phyloP scores from a whole-genome alignment of 1,140 invertebrate species.

The Scaptodrosophila lebanonensis region DNA sequence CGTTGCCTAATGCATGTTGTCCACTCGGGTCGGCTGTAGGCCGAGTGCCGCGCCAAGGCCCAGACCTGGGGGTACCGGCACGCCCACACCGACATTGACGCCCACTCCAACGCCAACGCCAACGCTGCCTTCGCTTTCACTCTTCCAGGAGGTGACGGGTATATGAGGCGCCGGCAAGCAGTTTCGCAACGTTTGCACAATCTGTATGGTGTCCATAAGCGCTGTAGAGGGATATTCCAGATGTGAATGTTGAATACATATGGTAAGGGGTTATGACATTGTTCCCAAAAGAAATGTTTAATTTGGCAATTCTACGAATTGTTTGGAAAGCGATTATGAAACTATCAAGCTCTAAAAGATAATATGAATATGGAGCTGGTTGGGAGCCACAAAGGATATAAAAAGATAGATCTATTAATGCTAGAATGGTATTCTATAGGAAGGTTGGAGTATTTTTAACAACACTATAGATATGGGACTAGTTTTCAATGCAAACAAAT shows the following conservation, averaged over 20 bases:
- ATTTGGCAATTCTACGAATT: too few species aligned
- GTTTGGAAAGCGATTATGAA: too few species aligned
- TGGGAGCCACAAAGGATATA: background rate
- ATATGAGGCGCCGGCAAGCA: slow-evolving; percentile 90
- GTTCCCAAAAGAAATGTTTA: too few species aligned
- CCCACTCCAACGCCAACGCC: slow-evolving; percentile 34
- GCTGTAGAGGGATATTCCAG: too few species aligned
- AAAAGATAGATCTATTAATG: too few species aligned
- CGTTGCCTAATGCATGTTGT: slow-evolving; percentile 52
- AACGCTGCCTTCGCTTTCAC: slow-evolving; percentile 79
- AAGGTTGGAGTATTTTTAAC: too few species aligned
- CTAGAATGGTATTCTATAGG: too few species aligned
- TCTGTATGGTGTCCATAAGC: slow-evolving; percentile 89
- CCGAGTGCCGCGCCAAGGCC: slow-evolving; percentile 40
- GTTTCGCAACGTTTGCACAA: slow-evolving; percentile 88
- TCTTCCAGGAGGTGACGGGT: slow-evolving; percentile 91
- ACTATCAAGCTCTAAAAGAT: too few species aligned
- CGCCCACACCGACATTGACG: slow-evolving; percentile 26
- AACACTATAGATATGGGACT: too few species aligned
- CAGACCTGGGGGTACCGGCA: background rate
- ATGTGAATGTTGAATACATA: too few species aligned
- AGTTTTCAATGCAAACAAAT: too few species aligned
- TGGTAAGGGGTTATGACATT: too few species aligned
- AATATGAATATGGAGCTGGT: slow-evolving; percentile 14
- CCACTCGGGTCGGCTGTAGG: slow-evolving; percentile 44